Percentiles rank a stretch among this genome's conserved stretches.
Evolutionary conservation across 2,888 invertebrate genomes (phyloP).

Genomic region (Cyrtodaria siliqua): DNA sequence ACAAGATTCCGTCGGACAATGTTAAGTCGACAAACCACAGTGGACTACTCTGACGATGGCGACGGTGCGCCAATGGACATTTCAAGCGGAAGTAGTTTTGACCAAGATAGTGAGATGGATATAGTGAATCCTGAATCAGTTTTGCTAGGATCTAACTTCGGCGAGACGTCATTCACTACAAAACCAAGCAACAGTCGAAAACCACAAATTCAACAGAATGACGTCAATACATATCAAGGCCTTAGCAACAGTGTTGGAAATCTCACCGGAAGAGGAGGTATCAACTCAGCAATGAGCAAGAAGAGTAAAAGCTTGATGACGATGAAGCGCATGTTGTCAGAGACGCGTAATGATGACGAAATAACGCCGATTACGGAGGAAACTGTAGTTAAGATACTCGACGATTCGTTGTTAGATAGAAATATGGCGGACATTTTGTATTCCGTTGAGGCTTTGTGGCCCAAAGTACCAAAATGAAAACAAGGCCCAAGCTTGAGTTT

Average conservation of each 20-base stretch:
- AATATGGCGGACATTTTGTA: slow-evolving; percentile 76
- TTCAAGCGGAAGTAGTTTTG: slow-evolving; percentile 41
- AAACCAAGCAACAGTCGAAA: slow-evolving; percentile 1
- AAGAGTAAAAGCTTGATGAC: slow-evolving; percentile 73
- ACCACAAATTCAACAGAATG: slow-evolving; percentile 29
- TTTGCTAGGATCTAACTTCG: slow-evolving; percentile 16
- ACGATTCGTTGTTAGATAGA: slow-evolving; percentile 73
- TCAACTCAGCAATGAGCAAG: slow-evolving; percentile 37
- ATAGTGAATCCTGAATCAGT: slow-evolving; percentile 26
- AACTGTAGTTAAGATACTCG: slow-evolving; percentile 61
- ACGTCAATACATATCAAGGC: slow-evolving; percentile 37
- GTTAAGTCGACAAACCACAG: slow-evolving; percentile 49
- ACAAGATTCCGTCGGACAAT: slow-evolving; percentile 41
- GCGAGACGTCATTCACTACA: slow-evolving; percentile 39
- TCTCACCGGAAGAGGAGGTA: slow-evolving; percentile 29
- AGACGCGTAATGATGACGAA: slow-evolving; percentile 40
- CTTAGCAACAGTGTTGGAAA: slow-evolving; percentile 64
- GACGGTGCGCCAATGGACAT: slow-evolving; percentile 23
- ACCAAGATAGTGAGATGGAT: slow-evolving; percentile 34
- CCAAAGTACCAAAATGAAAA: slow-evolving; percentile 45
- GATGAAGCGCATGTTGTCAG: slow-evolving; percentile 50
- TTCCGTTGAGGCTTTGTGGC: slow-evolving; percentile 77
- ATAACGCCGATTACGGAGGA: slow-evolving; percentile 58
- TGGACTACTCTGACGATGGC: slow-evolving; percentile 54
- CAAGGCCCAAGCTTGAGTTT: background rate